Conservation (phyloP, 2,797 vertebrate genomes). For the Peromyscus eremicus region DNA sequence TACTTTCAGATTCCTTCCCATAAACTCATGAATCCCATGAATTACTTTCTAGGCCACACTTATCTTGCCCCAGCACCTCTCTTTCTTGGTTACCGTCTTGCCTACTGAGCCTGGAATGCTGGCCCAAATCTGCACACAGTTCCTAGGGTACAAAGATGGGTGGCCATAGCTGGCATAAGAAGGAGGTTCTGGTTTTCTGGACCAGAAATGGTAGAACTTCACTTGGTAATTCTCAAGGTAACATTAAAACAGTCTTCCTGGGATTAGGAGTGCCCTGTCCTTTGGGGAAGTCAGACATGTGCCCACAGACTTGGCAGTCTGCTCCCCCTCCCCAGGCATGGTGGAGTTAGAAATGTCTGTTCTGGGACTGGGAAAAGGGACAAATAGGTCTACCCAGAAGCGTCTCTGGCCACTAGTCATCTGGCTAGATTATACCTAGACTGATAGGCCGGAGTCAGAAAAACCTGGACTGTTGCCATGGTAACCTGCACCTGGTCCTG, state of each 20-base stretch:
- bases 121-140: not conserved
- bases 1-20: not conserved
- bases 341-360: not conserved
- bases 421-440: not conserved
- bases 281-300: not conserved
- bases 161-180: not conserved
- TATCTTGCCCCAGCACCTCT: not conserved
- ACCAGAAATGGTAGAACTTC: not conserved
- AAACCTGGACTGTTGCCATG: conserved; percentile 20
- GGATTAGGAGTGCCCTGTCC: not conserved
- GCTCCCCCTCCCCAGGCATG: not conserved
- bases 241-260: conserved; percentile 4
- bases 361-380: not conserved
- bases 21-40: not conserved
- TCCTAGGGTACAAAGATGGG: not conserved
- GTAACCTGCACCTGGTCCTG: conserved; percentile 21
- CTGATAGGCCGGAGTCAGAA: not conserved
- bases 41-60: conserved; percentile 46
- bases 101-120: not conserved
- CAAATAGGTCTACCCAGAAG: conserved; percentile 46
- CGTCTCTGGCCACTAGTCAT: not conserved
- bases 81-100: not conserved
- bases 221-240: not conserved
- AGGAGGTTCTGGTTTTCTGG: not conserved
- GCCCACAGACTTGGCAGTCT: not conserved